Conservation (phyloP, 2,888 invertebrate species). For the Drosophila dives region DNA sequence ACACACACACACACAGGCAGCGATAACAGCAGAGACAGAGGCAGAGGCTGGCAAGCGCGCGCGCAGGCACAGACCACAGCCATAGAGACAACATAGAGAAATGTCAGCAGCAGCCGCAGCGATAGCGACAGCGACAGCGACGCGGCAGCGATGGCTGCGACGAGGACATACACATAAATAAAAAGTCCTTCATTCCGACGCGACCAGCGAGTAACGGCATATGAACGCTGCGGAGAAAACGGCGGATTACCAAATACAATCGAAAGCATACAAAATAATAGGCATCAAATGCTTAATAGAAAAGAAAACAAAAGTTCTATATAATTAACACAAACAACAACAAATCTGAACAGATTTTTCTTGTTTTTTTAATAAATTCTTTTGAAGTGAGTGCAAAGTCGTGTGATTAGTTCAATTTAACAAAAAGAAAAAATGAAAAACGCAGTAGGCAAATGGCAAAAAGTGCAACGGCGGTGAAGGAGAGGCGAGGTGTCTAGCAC, state of each 20-base stretch:
- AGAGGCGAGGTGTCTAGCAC: constrained; percentile 62
- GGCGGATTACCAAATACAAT: constrained; percentile 60
- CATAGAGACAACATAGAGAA: constrained; percentile 35
- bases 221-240: constrained; percentile 74
- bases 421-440: constrained; percentile 24
- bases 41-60: constrained; percentile 7
- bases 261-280: constrained; percentile 29
- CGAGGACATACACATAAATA: constrained; percentile 84
- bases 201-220: constrained; percentile 84
- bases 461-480: constrained; percentile 59
- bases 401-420: constrained; percentile 17
- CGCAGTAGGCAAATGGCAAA: constrained; percentile 58
- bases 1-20: constrained; percentile 3
- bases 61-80: constrained; percentile 26
- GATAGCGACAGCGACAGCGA: constrained; percentile 43
- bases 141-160: constrained; percentile 50
- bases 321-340: constrained; percentile 22
- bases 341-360: constrained; percentile 1
- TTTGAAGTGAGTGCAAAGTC: constrained; percentile 60
- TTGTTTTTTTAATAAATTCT: constrained; percentile 55
- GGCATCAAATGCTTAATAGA: constrained; percentile 25
- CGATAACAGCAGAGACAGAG: not conserved
- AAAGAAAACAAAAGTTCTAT: constrained; percentile 19
- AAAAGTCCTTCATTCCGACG: constrained; percentile 85
- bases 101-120: constrained; percentile 56